Conservation (phyloP, 2,888 invertebrate genomes). For the Drosophila dives region DNA sequence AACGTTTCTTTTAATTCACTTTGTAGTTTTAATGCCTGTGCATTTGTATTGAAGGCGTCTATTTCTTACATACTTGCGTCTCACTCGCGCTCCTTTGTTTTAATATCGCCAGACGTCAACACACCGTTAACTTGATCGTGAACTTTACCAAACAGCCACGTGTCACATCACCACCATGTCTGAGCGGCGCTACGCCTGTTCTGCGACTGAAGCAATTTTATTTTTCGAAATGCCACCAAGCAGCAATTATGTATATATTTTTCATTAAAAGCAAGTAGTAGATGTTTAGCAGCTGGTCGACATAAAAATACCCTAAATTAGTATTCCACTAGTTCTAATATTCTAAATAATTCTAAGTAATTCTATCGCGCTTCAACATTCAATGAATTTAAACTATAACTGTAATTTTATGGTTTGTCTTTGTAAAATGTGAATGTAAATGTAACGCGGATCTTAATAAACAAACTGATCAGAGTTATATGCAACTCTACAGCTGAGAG, state of each 20-base stretch:
- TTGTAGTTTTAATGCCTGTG: constrained; percentile 20
- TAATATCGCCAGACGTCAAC: constrained; percentile 48
- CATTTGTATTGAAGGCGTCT: constrained; percentile 28
- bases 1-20: constrained; percentile 37
- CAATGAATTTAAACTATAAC: too few relatives aligned
- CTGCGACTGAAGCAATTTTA: constrained; percentile 64
- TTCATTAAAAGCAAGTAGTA: constrained; percentile 57
- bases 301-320: constrained; percentile 34
- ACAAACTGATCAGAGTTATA: not conserved
- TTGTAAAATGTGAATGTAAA: not conserved
- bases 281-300: not conserved
- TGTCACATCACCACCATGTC: constrained; percentile 32
- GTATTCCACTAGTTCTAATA: not conserved
- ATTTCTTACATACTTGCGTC: constrained; percentile 36
- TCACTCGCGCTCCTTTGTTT: constrained; percentile 49
- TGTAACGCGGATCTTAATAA: not conserved
- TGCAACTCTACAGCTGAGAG: constrained; percentile 6
- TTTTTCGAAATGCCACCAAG: constrained; percentile 50
- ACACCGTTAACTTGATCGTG: constrained; percentile 76
- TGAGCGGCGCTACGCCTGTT: constrained; percentile 50
- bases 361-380: not conserved
- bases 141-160: constrained; percentile 38
- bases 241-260: constrained; percentile 74
- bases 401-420: not conserved
- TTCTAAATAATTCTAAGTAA: not conserved